Base-by-base conservation (phyloP, 2,888 invertebrate genomes). In the Aporophyla lueneburgensis region DNA sequence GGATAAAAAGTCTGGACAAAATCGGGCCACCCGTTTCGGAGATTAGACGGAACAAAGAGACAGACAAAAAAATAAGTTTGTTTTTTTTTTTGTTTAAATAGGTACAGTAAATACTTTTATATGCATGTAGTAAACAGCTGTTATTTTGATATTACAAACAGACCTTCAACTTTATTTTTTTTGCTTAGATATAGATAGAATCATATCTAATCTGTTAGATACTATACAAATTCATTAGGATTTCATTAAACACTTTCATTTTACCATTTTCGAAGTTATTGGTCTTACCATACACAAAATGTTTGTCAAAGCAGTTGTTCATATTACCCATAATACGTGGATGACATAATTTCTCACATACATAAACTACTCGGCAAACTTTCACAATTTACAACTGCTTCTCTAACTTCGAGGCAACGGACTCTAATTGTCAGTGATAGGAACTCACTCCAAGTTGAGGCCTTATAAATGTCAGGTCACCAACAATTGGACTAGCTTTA, bases 341-440 rank as follows among this genome's bases (percentile, higher is more conserved):
- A 76, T 71, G 75, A 73, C 73, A 81, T 74, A 79, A 86, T 85
- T 80, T 79, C 74, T 27, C 74, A 76, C 68, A 81, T 81, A 63
- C 61, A 49, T 65, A 66, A 84, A 80, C 81, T 83, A 85, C 77
- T 80, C 77, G 59, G 49, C 61, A 69, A 86, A 85, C 75, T 80
- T 76, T 62, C 59, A 83, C 71, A 80, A 84, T 80, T 78, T 74
- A 66, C 73, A 74, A 78, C 69, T 66, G 71, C 68, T 81, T 71
- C 46, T 14, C 21, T 19, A 75, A 86, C 68, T 78, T 61, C 12
- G 54, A 40, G 62, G 67, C 24, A 80, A 58, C 53, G 58, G 75
- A 66, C 72, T 74, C 67, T 68, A 83, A 85, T 83, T 80, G 46
- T 78, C 56, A 70, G 63, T 51, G 61, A 62, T 61, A 62, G 53